Base-by-base conservation (phyloP, 2,113 vertebrate genomes). In the Oryzias celebensis region DNA sequence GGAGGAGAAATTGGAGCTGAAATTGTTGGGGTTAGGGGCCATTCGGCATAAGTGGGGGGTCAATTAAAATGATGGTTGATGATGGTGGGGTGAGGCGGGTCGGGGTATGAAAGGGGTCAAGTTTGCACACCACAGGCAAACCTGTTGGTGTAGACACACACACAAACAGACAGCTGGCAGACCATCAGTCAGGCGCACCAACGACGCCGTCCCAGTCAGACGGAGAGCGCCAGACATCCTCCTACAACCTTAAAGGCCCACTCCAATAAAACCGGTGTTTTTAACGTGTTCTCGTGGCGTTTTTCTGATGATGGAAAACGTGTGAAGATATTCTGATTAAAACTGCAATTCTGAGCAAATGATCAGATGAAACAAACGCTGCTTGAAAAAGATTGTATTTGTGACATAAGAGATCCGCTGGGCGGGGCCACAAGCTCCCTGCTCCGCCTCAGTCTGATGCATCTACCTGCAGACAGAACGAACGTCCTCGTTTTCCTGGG, bases 21-120 rank as follows among this genome's bases (percentile, higher is more conserved):
- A 66, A 81, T 79, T 78, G 75, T 80, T 4, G 14, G 69, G 71
- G 73, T 75, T 70, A 72, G 68, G 80, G 81, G 65, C 70, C 73
- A 26, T 50, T 77, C 23, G 43, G 59, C 77, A 75, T 82, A 76
- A 81, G 82, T 83, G 70, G 59, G 77, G 36, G 81, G 81, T 86
- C 89, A 85, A 81, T 89, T 84, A 84, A 79, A 85, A 70, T 72
- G 74, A 75, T 82, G 53, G 85, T 76, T 87, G 81, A 85, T 84
- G 83, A 82, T 77, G 71, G 63, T 58, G 77, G 71, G 82, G 67
- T 66, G 62, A 83, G 73, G 73, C 58, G 69, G 62, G 56, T 65
- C 2, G 2, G 63, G 56, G 50, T 51, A 31, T n/a, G 8, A 24
- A 62, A 22, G 41, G 52, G 47, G 64, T 63, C 75, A 58, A 55